These are phyloP conservation scores for Pseudochaenichthys georgianus DNA, from an alignment of 2,797 vertebrate species.

Conservation along the genomic window DNA sequence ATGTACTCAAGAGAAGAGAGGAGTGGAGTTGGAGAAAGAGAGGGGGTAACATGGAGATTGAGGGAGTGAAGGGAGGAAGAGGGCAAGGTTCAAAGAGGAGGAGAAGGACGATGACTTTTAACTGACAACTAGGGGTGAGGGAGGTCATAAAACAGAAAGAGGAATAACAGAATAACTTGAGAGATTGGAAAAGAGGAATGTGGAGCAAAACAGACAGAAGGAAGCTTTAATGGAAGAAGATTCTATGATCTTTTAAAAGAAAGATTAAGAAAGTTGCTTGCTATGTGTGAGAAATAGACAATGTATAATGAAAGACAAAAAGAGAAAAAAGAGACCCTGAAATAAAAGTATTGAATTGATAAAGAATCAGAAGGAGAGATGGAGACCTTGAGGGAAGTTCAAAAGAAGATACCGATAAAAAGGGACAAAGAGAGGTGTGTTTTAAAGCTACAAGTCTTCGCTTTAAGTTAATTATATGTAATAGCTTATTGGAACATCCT, in stretches of 20 bases:
- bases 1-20: constrained; percentile 62
- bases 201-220: background rate
- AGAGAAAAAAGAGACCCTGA: background rate
- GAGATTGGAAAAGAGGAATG: background rate
- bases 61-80: constrained; percentile 34
- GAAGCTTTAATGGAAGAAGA: background rate
- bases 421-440: background rate
- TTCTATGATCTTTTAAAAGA: background rate
- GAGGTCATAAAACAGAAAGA: constrained; percentile 31
- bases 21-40: constrained; percentile 26
- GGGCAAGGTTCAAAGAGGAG: constrained; percentile 38
- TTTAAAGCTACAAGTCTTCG: background rate
- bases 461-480: background rate
- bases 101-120: constrained; percentile 41
- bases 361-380: background rate
- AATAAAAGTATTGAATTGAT: background rate
- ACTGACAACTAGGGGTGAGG: constrained; percentile 19
- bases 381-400: background rate
- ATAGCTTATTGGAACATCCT: background rate
- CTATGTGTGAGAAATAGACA: background rate
- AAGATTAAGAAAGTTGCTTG: background rate
- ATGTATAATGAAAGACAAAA: background rate
- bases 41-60: constrained; percentile 21
- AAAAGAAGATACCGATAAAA: background rate
- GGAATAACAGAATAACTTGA: constrained; percentile 1